Evolutionary conservation across 2,797 vertebrate genomes (phyloP).

Genomic region (Mustela erminea): DNA sequence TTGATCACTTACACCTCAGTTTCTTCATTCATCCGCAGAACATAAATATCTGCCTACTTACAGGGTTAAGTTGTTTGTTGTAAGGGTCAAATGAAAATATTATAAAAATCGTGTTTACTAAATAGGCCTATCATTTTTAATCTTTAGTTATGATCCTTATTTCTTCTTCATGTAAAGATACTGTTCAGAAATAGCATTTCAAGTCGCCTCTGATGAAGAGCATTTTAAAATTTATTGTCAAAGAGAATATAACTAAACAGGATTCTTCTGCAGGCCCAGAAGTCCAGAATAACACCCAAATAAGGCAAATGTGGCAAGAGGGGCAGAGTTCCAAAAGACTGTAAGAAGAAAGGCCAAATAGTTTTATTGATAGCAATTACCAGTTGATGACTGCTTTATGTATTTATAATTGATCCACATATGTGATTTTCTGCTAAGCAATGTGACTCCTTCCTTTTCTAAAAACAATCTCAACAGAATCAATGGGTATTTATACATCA

Average conservation of each 20-base stretch:
- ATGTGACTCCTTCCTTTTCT: neutral
- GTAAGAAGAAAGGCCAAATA: slow-evolving; percentile 37
- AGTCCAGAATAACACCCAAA: neutral
- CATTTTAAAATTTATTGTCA: neutral
- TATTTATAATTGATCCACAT: slow-evolving; percentile 51
- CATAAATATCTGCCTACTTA: neutral
- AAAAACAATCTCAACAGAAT: slow-evolving; percentile 52
- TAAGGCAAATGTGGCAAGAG: neutral
- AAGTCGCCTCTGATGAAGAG: neutral
- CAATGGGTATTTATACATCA: neutral
- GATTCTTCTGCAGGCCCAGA: neutral
- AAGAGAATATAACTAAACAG: neutral
- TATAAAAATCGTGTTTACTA: slow-evolving; percentile 14
- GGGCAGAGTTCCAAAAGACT: neutral
- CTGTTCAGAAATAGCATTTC: neutral
- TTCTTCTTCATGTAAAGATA: slow-evolving; percentile 27
- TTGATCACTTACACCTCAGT: neutral
- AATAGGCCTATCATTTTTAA: neutral
- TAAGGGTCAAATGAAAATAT: slow-evolving; percentile 14
- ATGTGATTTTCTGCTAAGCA: slow-evolving; percentile 61
- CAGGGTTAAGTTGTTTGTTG: neutral
- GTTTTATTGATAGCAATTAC: slow-evolving; percentile 38
- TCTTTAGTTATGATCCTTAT: neutral
- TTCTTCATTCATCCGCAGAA: neutral
- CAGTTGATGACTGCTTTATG: slow-evolving; percentile 43